A percentile compares a stretch with the other conserved stretches of the same genome.
These are phyloP conservation scores for Macrosiphum euphorbiae DNA, from an alignment of 2,888 invertebrate species.

Conservation along the genomic window DNA sequence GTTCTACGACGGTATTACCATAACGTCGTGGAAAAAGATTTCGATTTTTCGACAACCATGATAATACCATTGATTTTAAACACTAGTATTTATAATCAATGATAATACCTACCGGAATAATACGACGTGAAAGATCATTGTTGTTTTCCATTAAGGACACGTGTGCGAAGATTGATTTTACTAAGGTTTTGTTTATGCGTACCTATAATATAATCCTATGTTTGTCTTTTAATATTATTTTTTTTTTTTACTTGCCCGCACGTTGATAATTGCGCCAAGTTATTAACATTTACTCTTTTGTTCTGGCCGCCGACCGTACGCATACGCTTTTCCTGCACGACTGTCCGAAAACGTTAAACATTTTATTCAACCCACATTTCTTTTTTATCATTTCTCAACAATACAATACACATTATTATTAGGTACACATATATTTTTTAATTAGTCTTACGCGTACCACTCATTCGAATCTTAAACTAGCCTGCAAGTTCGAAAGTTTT, in stretches of 20 bases:
- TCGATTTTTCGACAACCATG: background rate
- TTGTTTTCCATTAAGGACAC: background rate
- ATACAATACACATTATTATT: background rate
- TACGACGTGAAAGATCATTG: background rate
- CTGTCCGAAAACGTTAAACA: background rate
- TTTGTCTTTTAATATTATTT: background rate
- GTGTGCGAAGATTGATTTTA: background rate
- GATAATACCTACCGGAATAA: background rate
- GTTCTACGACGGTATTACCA: too few relatives aligned
- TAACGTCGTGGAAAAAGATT: background rate
- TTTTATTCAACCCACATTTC: background rate
- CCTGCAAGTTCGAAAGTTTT: constrained; percentile 8
- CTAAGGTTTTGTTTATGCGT: background rate
- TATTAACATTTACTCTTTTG: too few relatives aligned
- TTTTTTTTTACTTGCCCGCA: background rate
- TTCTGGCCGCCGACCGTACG: too few relatives aligned
- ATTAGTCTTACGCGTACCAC: background rate
- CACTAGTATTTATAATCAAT: too few relatives aligned
- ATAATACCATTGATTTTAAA: too few relatives aligned
- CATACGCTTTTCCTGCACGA: background rate
- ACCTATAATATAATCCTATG: background rate
- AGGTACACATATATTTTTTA: background rate
- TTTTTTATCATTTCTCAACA: background rate
- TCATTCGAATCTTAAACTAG: background rate
- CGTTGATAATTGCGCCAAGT: background rate